Conservation (phyloP, 2,888 invertebrate genomes). For the Carabus problematicus region DNA sequence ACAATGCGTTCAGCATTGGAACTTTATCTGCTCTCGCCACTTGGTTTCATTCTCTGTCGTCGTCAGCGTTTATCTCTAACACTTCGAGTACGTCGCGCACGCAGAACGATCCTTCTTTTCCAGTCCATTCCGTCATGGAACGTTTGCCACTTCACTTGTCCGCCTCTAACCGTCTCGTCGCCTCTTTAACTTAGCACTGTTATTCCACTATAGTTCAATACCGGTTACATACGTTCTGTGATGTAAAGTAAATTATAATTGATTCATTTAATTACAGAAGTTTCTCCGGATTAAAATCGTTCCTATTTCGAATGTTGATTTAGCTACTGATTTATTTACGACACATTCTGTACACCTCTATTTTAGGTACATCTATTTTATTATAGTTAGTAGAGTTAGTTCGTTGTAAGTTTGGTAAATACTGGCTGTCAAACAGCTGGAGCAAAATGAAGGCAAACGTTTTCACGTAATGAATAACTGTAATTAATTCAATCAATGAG, state of each 20-base stretch:
- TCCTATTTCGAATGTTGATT: too few relatives aligned
- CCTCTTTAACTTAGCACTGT: neutral
- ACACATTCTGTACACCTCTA: too few relatives aligned
- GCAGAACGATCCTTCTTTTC: slow-evolving; percentile 48
- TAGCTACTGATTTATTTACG: too few relatives aligned
- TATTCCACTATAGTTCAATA: too few relatives aligned
- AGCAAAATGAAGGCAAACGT: neutral
- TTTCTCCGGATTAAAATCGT: too few relatives aligned
- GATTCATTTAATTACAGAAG: too few relatives aligned
- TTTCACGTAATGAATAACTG: slow-evolving; percentile 25
- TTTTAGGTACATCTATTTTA: too few relatives aligned
- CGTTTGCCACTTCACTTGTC: slow-evolving; percentile 29
- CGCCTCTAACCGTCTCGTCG: slow-evolving; percentile 20
- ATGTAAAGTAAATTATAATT: too few relatives aligned
- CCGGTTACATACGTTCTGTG: too few relatives aligned
- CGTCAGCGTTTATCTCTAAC: slow-evolving; percentile 33
- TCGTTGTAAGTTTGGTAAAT: too few relatives aligned
- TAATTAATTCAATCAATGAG: slow-evolving; percentile 40
- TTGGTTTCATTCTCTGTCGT: slow-evolving; percentile 34
- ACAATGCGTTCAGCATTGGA: slow-evolving; percentile 32
- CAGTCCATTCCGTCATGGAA: slow-evolving; percentile 50
- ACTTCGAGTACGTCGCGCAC: slow-evolving; percentile 45
- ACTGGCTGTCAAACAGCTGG: neutral
- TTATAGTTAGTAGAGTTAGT: too few relatives aligned
- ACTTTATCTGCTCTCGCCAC: slow-evolving; percentile 39